A percentile compares a stretch with the other conserved stretches of the same genome.
phyloP scores from a whole-genome alignment of 2,797 vertebrate species.

The Rhinophrynus dorsalis region DNA sequence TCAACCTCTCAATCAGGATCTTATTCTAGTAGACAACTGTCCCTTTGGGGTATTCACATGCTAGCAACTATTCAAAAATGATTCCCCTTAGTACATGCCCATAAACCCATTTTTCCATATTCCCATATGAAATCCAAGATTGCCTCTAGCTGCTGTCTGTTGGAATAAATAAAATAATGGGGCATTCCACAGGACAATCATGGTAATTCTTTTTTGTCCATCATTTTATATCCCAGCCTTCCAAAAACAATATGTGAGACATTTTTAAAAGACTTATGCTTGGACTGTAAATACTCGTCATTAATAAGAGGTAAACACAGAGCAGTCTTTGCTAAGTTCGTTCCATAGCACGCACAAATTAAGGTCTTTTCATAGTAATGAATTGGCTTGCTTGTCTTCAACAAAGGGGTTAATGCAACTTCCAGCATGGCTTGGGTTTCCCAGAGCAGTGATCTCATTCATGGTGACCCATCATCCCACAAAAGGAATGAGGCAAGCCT shows the following conservation, averaged over 20 bases:
- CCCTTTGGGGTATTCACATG: neutral
- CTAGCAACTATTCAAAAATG: neutral
- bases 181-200: neutral
- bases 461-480: constrained; percentile 15
- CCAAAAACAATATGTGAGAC: too few species aligned
- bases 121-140: neutral
- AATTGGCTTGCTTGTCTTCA: neutral
- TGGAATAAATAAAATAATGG: neutral
- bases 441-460: constrained; percentile 21
- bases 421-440: neutral
- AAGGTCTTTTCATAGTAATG: neutral
- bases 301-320: neutral
- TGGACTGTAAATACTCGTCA: too few species aligned
- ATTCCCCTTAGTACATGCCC: neutral
- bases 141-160: neutral
- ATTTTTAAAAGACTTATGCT: too few species aligned
- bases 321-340: neutral
- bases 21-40: neutral
- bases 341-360: too few species aligned
- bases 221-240: too few species aligned
- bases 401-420: neutral
- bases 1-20: neutral
- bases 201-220: neutral
- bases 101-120: neutral
- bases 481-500: constrained; percentile 13